phyloP scores from a whole-genome alignment of 2,797 vertebrate genomes.

The Clarias laeviceps region DNA sequence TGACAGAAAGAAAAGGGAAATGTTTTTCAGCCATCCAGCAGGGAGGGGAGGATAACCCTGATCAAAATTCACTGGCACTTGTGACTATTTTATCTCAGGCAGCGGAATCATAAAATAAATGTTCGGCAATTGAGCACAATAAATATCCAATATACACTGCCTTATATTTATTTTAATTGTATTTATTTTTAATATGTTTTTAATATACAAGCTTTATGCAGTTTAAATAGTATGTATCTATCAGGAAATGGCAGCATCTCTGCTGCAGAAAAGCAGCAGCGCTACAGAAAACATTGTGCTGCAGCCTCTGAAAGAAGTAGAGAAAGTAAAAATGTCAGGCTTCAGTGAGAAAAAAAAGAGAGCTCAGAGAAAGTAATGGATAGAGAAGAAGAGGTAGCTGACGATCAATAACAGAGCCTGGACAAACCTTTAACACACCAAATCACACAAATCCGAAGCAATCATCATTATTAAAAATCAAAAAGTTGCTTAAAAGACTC shows the following conservation, averaged over 20 bases:
- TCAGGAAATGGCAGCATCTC: background rate
- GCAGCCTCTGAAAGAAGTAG: slow-evolving; percentile 1
- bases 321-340: background rate
- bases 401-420: background rate
- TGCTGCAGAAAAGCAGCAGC: slow-evolving; percentile 8
- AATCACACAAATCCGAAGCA: too few species aligned
- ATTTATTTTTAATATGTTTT: background rate
- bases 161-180: background rate
- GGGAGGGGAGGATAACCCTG: too few species aligned
- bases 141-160: too few species aligned
- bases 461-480: too few species aligned
- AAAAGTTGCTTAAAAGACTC: too few species aligned
- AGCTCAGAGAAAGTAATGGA: background rate
- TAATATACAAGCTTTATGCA: background rate
- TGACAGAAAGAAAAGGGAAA: too few species aligned
- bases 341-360: background rate
- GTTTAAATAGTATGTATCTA: background rate
- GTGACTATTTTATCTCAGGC: too few species aligned
- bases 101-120: too few species aligned
- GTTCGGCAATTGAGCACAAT: too few species aligned
- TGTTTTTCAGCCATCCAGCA: too few species aligned
- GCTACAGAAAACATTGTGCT: background rate
- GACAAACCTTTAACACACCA: background rate
- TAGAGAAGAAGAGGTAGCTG: background rate
- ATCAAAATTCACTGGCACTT: too few species aligned